Evolutionary conservation across 2,113 vertebrate genomes (phyloP), one percentile per base, ranked within the genome.

Genomic region (Ciconia maguari): DNA sequence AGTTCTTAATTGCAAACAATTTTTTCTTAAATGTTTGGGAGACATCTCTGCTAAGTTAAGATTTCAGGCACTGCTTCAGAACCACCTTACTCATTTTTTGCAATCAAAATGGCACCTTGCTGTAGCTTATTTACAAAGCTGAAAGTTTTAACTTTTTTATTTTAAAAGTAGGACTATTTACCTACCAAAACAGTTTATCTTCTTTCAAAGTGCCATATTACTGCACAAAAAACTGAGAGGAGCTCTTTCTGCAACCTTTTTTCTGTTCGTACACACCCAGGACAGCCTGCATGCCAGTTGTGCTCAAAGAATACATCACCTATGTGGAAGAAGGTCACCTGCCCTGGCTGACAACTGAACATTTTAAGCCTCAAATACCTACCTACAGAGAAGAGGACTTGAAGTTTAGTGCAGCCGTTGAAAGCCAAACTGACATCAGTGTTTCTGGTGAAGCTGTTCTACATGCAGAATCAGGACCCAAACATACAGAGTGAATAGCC

Each of bases 311-410:
- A 51, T 4, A 36, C 7, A 24, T 21, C 57, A 60, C 4, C 15
- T 17, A 8, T 0, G 1, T 10, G 3, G 34, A 81, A 79, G 32
- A 30, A 38, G 11, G 10, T 60, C 29, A 54, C 29, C 42, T 49
- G 44, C 17, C 41, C 29, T 46, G 25, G 68, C 82, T 55, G 34
- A 55, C 11, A 32, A 25, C 2, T 32, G 22, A 61, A 1, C 34
- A 48, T 54, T 51, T 75, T 64, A 69, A 72, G 32, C 15, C 11
- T n/a, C 41, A 19, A 48, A 80, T 16, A 52, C 16, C 52, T 38
- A 25, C 41, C 13, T 21, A 51, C 14, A 87, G n/a, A 54, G 30
- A 89, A 76, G 24, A 25, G 20, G 32, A 72, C 25, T 2, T 68
- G 13, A 69, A 62, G 36, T 48, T 48, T 17, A 68, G 22, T 13